phyloP scores from a whole-genome alignment of 1,140 invertebrate genomes.

The Hesperophylax magnus region DNA sequence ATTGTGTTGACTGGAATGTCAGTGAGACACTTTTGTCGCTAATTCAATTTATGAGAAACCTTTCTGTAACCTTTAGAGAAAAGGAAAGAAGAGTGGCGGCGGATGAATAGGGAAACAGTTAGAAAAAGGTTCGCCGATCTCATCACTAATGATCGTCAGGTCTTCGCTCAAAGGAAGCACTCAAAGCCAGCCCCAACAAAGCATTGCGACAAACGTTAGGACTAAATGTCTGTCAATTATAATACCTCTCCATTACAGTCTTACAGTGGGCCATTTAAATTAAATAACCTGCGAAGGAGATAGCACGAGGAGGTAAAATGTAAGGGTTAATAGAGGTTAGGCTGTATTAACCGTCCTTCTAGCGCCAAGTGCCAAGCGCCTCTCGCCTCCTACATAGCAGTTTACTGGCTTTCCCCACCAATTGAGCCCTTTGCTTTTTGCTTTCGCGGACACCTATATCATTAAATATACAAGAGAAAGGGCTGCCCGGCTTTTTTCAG shows the following conservation, averaged over 20 bases:
- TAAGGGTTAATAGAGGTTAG: not conserved
- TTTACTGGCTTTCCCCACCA: too few relatives aligned
- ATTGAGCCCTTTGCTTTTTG: too few relatives aligned
- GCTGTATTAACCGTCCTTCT: not conserved
- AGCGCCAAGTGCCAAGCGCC: too few relatives aligned
- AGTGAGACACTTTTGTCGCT: not conserved
- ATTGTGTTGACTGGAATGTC: constrained; percentile 2
- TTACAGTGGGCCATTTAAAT: constrained; percentile 10
- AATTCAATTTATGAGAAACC: constrained; percentile 2
- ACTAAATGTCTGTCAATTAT: constrained; percentile 26
- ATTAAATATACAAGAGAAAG: too few relatives aligned
- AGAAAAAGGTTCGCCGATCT: not conserved
- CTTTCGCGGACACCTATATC: too few relatives aligned
- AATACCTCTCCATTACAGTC: constrained; percentile 4
- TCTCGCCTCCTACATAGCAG: too few relatives aligned
- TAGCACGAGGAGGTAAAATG: not conserved
- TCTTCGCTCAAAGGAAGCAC: constrained; percentile 11
- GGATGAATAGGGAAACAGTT: too few relatives aligned
- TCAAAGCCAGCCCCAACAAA: constrained; percentile 23
- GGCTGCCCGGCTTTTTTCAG: too few relatives aligned
- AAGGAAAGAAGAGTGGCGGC: not conserved
- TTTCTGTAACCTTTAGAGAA: not conserved
- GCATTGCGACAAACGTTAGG: not conserved
- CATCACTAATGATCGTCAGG: not conserved
- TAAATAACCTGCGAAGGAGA: constrained; percentile 26